Percentiles rank a stretch among this genome's conserved stretches.
phyloP scores from a whole-genome alignment of 2,113 vertebrate genomes.

The Carassius auratus region DNA sequence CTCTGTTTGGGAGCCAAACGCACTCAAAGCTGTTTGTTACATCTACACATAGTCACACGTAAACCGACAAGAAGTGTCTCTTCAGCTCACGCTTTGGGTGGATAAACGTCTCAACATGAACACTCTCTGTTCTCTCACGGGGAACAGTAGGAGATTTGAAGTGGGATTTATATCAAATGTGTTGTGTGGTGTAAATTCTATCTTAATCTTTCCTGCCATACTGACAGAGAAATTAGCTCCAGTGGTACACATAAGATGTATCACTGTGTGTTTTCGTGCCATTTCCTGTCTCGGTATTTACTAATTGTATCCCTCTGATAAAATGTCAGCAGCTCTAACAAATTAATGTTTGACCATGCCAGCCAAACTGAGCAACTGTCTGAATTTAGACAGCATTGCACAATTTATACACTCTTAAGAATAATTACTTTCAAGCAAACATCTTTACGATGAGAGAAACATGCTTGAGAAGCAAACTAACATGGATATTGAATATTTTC shows the following conservation, averaged over 20 bases:
- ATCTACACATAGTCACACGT: not conserved
- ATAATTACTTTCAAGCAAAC: not conserved
- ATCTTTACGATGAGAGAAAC: no score
- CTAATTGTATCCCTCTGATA: slow-evolving; percentile 1
- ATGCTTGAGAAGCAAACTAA: not conserved
- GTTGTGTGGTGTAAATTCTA: not conserved
- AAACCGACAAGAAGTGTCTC: no score
- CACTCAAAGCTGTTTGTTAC: not conserved
- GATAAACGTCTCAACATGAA: not conserved
- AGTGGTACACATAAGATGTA: not conserved
- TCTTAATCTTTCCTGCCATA: not conserved
- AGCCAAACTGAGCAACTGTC: slow-evolving; percentile 8
- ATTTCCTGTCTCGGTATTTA: slow-evolving; percentile 24
- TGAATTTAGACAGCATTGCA: not conserved
- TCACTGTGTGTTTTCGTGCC: not conserved
- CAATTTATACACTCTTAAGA: not conserved
- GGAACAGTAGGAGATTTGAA: not conserved
- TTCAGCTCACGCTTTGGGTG: not conserved
- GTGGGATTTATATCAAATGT: not conserved
- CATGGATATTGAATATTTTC: not conserved
- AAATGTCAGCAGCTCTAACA: not conserved
- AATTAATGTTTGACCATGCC: slow-evolving; percentile 12
- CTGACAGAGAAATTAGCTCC: not conserved
- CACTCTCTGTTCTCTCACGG: not conserved
- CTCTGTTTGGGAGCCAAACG: slow-evolving; percentile 14